Conservation (phyloP, 2,797 vertebrate species). For the Mustela erminea region DNA sequence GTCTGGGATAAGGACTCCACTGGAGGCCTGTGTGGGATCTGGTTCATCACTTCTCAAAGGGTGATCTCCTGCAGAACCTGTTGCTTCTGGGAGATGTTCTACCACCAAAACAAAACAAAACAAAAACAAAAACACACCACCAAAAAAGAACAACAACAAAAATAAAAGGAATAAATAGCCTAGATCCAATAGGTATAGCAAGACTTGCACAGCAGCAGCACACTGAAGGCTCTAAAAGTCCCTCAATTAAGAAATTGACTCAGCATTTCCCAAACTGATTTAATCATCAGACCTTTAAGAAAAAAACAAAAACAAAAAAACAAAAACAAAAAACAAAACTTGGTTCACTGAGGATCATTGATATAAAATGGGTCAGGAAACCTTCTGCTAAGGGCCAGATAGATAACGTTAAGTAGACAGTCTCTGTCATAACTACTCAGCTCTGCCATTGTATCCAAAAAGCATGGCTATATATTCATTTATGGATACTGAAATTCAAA, state of each 20-base stretch:
- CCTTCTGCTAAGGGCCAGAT: background rate
- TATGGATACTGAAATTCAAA: constrained; percentile 11
- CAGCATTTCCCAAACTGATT: background rate
- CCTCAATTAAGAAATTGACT: background rate
- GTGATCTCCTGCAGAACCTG: background rate
- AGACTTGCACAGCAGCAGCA: background rate
- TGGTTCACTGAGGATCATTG: background rate
- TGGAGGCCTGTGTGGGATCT: background rate
- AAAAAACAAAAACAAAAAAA: background rate
- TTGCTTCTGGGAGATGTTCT: background rate
- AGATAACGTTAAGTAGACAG: background rate
- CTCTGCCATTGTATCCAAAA: background rate
- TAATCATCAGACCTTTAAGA: background rate
- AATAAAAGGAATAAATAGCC: background rate
- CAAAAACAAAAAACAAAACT: background rate
- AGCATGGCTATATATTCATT: background rate
- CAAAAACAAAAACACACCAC: background rate
- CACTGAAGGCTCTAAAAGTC: background rate
- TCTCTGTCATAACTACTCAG: background rate
- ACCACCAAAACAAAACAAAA: background rate
- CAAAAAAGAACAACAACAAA: too few relatives aligned
- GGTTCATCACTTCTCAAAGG: background rate
- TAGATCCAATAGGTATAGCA: background rate
- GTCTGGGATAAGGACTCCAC: background rate
- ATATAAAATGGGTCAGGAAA: background rate